Conservation (phyloP, 2,888 invertebrate genomes). For the Agrochola circellaris region DNA sequence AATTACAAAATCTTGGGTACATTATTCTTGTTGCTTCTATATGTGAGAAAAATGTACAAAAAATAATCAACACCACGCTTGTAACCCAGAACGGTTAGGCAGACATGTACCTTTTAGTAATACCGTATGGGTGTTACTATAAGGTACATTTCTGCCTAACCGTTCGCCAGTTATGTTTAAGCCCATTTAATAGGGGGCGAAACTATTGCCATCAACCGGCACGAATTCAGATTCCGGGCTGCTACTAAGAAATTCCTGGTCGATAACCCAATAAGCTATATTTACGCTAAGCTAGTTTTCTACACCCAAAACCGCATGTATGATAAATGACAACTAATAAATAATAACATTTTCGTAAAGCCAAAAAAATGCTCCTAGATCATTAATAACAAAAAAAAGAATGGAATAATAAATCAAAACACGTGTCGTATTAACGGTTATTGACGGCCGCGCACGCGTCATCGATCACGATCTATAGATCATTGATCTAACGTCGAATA, state of each 20-base stretch:
- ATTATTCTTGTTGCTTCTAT: too few relatives aligned
- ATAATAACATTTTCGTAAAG: conserved; percentile 12
- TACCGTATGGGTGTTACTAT: too few relatives aligned
- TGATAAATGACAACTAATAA: conserved; percentile 6
- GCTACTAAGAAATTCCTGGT: neutral
- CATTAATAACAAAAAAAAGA: conserved; percentile 45
- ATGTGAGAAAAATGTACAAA: too few relatives aligned
- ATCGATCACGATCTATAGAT: conserved; percentile 78
- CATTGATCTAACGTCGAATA: conserved; percentile 74
- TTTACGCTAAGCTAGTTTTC: neutral
- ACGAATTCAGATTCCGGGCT: neutral
- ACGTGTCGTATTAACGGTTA: conserved; percentile 73
- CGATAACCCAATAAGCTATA: neutral
- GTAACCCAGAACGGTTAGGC: neutral
- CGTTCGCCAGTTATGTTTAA: neutral
- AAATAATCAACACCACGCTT: neutral
- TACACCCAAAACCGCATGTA: neutral
- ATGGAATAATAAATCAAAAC: conserved; percentile 63
- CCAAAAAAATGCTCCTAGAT: conserved; percentile 29
- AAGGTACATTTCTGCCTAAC: too few relatives aligned
- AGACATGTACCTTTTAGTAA: neutral
- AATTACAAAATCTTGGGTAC: too few relatives aligned
- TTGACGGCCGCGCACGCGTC: conserved; percentile 71
- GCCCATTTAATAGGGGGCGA: neutral
- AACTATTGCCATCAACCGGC: neutral